Evolutionary conservation across 1,140 invertebrate species (phyloP).

Genomic region (Ectropis grisescens): DNA sequence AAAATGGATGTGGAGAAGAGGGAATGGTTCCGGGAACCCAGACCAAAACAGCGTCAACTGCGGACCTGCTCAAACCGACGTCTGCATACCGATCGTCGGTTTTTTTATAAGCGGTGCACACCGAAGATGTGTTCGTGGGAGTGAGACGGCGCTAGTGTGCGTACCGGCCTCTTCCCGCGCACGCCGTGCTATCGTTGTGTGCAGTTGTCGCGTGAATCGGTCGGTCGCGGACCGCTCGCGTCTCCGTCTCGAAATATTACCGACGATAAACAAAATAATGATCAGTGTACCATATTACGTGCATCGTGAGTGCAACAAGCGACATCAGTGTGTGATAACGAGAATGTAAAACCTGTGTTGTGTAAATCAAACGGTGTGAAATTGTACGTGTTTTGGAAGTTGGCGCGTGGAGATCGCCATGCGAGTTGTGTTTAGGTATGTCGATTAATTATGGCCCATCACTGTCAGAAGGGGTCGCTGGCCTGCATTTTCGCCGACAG

Average conservation of each 20-base stretch:
- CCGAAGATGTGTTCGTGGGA: constrained; percentile 19
- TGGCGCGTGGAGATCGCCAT: constrained; percentile 48
- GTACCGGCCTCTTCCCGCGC: constrained; percentile 45
- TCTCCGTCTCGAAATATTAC: constrained; percentile 28
- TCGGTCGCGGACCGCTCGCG: constrained; percentile 27
- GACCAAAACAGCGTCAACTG: constrained; percentile 66
- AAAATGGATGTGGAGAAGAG: constrained; percentile 9
- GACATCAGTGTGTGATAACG: constrained; percentile 60
- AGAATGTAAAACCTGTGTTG: constrained; percentile 59
- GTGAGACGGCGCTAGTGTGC: constrained; percentile 24
- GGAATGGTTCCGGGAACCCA: constrained; percentile 29
- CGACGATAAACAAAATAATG: constrained; percentile 64
- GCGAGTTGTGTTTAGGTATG: constrained; percentile 62
- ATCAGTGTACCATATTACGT: constrained; percentile 48
- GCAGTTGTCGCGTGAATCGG: constrained; percentile 51
- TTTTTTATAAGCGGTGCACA: constrained; percentile 63
- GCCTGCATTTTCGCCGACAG: constrained; percentile 30
- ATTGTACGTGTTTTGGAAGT: constrained; percentile 52
- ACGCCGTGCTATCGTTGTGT: constrained; percentile 56
- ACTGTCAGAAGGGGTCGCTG: constrained; percentile 45
- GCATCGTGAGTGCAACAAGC: constrained; percentile 56
- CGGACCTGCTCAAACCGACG: constrained; percentile 66
- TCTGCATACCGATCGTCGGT: constrained; percentile 69
- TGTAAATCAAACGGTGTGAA: constrained; percentile 48
- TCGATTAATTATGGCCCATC: constrained; percentile 59